Conservation (phyloP, 2,113 vertebrate genomes). For the Ginglymostoma cirratum region DNA sequence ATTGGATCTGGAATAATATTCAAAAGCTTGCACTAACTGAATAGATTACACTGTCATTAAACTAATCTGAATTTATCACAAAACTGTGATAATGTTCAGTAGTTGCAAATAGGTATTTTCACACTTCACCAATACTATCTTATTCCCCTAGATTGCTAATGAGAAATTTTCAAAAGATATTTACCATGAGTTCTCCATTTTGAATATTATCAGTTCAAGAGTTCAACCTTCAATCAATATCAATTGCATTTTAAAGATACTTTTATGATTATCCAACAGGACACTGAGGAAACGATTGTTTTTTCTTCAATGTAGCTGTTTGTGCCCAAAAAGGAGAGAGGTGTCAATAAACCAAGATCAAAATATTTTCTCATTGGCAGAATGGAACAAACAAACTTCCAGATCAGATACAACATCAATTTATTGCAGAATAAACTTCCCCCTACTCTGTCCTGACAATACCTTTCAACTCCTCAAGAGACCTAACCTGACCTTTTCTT, state of each 20-base stretch:
- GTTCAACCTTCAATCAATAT: neutral
- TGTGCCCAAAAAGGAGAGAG: neutral
- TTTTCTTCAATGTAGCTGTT: neutral
- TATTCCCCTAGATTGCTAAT: neutral
- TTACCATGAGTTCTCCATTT: neutral
- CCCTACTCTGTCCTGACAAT: neutral
- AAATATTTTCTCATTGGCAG: neutral
- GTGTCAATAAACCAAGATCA: neutral
- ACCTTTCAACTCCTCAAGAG: neutral
- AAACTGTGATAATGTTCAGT: neutral
- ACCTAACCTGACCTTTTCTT: neutral
- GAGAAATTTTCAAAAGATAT: neutral
- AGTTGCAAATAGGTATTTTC: slow-evolving; percentile 2
- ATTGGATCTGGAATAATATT: neutral
- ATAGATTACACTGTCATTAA: neutral
- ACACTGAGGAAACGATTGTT: neutral
- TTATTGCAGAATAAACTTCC: neutral
- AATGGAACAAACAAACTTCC: neutral
- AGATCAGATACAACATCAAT: neutral
- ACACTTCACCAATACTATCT: neutral
- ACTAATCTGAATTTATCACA: neutral
- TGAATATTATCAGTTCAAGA: neutral
- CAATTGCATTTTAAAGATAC: neutral
- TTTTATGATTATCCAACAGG: neutral
- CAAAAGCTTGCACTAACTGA: neutral